These are phyloP conservation scores for Coboldia fuscipes DNA, from an alignment of 1,140 invertebrate species.

Conservation along the genomic window DNA sequence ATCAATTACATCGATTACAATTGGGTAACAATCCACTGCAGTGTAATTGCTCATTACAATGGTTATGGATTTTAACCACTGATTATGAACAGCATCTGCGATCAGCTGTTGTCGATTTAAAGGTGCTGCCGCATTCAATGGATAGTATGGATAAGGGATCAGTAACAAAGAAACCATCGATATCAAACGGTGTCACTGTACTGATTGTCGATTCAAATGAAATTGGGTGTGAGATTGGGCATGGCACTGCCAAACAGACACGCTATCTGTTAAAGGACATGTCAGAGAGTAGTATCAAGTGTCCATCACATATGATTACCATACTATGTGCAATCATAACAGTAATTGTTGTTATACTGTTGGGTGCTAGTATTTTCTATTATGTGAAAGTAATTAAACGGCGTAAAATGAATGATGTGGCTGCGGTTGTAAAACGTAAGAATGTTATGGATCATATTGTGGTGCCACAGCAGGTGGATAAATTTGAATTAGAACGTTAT, in stretches of 20 bases:
- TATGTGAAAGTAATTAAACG: constrained; percentile 18
- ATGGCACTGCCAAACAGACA: constrained; percentile 10
- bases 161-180: constrained; percentile 10
- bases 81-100: no score
- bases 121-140: constrained; percentile 10
- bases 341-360: constrained; percentile 14
- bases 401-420: no score
- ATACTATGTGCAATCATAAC: constrained; percentile 20
- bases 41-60: constrained; percentile 71
- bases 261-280: constrained; percentile 12
- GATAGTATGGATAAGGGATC: constrained; percentile 14
- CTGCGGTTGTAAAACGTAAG: constrained; percentile 14
- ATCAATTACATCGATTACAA: constrained; percentile 40
- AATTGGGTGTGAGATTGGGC: constrained; percentile 19
- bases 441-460: constrained; percentile 16
- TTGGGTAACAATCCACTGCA: constrained; percentile 62
- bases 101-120: no score
- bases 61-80: constrained; percentile 56
- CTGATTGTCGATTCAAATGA: constrained; percentile 15
- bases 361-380: constrained; percentile 16
- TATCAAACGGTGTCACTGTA: constrained; percentile 7
- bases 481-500: constrained; percentile 19
- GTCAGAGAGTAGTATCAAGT: constrained; percentile 19
- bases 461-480: constrained; percentile 15
- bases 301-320: constrained; percentile 20